Evolutionary conservation across 64 coral and sea anemone species (phyloP).

Genomic region (Dendronephthya gigantea): DNA sequence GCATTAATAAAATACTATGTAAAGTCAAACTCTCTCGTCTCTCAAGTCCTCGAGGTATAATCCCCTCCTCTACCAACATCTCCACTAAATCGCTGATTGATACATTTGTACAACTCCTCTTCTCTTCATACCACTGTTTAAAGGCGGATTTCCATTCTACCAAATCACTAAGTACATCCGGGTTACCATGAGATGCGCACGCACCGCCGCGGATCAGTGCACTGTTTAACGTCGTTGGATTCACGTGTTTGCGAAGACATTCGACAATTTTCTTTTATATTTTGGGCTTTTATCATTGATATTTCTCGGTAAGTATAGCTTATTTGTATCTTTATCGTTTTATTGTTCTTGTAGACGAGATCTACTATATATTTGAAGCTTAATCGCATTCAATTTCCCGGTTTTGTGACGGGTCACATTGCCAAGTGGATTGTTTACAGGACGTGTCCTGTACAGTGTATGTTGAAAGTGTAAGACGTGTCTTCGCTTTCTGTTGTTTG

Average conservation of each 20-base stretch:
- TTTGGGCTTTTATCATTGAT: not conserved
- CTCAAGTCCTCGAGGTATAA: too few relatives aligned
- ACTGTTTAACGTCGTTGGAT: not conserved
- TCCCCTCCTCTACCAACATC: too few relatives aligned
- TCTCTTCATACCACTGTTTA: too few relatives aligned
- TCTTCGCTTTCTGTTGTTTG: not conserved
- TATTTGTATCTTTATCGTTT: not conserved
- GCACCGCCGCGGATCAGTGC: not conserved
- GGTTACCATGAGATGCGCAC: not conserved
- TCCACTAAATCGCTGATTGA: too few relatives aligned
- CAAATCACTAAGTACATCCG: not conserved
- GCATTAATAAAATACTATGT: too few relatives aligned
- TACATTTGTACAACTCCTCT: too few relatives aligned
- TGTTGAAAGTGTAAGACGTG: not conserved
- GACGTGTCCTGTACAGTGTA: not conserved
- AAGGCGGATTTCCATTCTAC: not conserved
- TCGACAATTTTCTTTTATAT: not conserved
- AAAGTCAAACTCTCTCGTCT: too few relatives aligned
- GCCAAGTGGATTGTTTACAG: too few relatives aligned
- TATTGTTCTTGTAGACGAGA: not conserved
- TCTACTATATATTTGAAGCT: not conserved
- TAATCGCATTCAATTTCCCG: not conserved
- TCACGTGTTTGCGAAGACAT: not conserved
- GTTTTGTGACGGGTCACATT: conserved; percentile 6
- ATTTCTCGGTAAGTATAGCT: not conserved